Conservation (phyloP, 2,888 invertebrate genomes). For the Xestia xanthographa region DNA sequence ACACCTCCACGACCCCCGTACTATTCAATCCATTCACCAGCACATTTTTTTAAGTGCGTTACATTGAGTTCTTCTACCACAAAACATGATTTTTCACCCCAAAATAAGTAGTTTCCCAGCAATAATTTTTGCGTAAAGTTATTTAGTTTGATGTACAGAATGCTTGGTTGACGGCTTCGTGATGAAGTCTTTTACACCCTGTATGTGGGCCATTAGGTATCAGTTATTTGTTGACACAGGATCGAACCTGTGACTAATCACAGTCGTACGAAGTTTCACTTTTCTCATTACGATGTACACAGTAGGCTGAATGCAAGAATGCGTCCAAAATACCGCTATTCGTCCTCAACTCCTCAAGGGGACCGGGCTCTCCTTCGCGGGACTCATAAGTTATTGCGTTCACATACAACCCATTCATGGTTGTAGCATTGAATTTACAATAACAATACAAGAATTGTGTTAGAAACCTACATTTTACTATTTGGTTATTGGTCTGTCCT, state of each 20-base stretch:
- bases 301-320: conserved; percentile 67
- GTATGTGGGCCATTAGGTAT: background rate
- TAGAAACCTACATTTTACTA: conserved; percentile 51
- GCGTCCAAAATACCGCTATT: conserved; percentile 78
- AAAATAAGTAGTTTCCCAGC: too few species aligned
- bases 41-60: too few species aligned
- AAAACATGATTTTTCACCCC: too few species aligned
- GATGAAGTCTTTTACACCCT: too few species aligned
- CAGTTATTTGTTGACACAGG: conserved; percentile 17
- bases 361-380: conserved; percentile 56
- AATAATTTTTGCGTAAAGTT: too few species aligned
- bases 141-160: too few species aligned
- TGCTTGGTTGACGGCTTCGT: too few species aligned
- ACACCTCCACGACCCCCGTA: too few species aligned
- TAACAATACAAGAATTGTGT: conserved; percentile 45
- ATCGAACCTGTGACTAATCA: conserved; percentile 31
- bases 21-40: too few species aligned
- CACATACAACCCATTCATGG: conserved; percentile 63
- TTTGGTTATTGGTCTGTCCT: conserved; percentile 13
- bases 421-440: conserved; percentile 43
- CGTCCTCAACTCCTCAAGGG: conserved; percentile 71
- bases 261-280: conserved; percentile 45
- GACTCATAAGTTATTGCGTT: conserved; percentile 63
- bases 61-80: too few species aligned
- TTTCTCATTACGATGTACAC: conserved; percentile 51